A percentile compares a stretch with the other conserved stretches of the same genome.
These are phyloP conservation scores for Bubo scandiacus DNA, from an alignment of 2,113 vertebrate genomes.

Conservation along the genomic window DNA sequence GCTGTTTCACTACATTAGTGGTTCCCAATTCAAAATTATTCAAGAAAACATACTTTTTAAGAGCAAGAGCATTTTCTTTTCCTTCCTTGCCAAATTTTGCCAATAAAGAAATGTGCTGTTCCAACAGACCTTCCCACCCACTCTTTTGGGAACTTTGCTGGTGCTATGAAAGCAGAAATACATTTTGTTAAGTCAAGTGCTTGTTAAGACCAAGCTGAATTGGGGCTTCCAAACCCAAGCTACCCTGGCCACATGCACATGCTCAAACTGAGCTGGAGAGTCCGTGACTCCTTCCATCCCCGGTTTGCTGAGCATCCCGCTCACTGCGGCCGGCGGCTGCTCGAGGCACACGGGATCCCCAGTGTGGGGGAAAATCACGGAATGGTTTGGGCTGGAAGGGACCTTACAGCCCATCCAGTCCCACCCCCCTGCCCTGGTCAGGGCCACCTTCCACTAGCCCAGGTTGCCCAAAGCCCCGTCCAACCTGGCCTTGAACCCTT, in stretches of 20 bases:
- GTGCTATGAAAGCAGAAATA: background rate
- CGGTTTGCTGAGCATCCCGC: background rate
- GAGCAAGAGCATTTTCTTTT: background rate
- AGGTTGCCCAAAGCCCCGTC: no score
- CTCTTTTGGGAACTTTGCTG: background rate
- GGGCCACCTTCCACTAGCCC: no score
- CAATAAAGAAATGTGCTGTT: background rate
- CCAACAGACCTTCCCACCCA: background rate
- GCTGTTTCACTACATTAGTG: background rate
- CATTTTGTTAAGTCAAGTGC: background rate
- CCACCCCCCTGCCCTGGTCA: no score
- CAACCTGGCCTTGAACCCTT: no score
- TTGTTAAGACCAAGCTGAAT: background rate
- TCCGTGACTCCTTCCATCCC: background rate
- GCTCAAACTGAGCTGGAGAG: background rate
- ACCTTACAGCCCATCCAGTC: background rate
- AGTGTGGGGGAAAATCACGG: background rate
- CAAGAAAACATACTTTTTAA: background rate
- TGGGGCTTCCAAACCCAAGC: background rate
- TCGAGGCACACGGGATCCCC: no score
- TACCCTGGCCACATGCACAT: rapidly evolving
- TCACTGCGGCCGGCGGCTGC: rapidly evolving
- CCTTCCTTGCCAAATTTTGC: background rate
- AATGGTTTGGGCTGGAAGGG: background rate
- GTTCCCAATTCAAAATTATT: background rate